These are phyloP conservation scores for Leuciscus idus DNA, from an alignment of 2,113 vertebrate genomes.

Conservation along the genomic window DNA sequence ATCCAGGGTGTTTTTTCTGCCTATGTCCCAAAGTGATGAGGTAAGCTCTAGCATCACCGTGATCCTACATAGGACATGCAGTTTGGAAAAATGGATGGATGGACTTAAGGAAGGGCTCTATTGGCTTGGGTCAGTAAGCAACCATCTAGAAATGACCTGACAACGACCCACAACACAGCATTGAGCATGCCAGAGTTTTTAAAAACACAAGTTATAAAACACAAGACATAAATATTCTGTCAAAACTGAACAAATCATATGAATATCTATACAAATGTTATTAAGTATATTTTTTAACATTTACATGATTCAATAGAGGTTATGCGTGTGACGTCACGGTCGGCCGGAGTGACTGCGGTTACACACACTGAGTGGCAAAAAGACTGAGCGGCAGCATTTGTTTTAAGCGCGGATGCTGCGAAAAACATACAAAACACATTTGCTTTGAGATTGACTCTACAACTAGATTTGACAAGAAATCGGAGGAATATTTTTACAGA, in stretches of 20 bases:
- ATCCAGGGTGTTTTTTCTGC: background rate
- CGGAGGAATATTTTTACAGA: too few species aligned
- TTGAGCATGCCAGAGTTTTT: background rate
- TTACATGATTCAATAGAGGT: background rate
- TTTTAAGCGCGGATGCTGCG: too few species aligned
- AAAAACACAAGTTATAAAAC: background rate
- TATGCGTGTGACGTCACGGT: too few species aligned
- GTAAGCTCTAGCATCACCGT: background rate
- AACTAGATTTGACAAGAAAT: too few species aligned
- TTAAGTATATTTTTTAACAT: background rate
- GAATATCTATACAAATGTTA: too few species aligned
- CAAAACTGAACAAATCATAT: background rate
- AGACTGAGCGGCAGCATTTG: too few species aligned
- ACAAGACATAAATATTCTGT: background rate
- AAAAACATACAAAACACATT: too few species aligned
- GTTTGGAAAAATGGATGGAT: constrained; percentile 1
- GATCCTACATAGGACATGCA: background rate
- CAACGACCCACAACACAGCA: background rate
- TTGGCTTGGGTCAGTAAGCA: background rate
- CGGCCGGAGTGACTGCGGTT: too few species aligned
- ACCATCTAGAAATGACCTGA: background rate
- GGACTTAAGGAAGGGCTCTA: background rate
- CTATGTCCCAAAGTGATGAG: background rate
- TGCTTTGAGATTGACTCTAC: too few species aligned
- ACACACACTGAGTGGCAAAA: too few species aligned